A percentile compares a stretch with the other conserved stretches of the same genome.
phyloP scores from a whole-genome alignment of 1,140 invertebrate genomes.

The Microplitis mediator region DNA sequence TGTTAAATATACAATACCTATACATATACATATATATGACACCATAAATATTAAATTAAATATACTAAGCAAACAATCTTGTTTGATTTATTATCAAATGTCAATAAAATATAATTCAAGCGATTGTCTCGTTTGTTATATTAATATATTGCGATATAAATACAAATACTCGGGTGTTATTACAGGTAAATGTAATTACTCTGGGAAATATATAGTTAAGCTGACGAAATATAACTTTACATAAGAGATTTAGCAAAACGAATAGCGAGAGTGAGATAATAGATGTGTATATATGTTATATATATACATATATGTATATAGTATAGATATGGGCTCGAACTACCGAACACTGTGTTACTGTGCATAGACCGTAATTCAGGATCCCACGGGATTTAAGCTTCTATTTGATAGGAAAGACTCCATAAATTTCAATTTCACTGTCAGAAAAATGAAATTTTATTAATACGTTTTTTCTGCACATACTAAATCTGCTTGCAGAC shows the following conservation, averaged over 20 bases:
- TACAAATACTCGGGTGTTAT: background rate
- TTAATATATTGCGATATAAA: background rate
- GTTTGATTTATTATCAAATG: too few relatives aligned
- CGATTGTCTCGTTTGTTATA: background rate
- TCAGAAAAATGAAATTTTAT: conserved; percentile 30
- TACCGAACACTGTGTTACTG: background rate
- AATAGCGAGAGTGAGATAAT: background rate
- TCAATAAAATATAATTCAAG: too few relatives aligned
- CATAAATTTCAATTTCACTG: conserved; percentile 29
- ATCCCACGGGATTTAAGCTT: conserved; percentile 28
- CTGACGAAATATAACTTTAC: conserved; percentile 30
- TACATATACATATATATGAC: too few relatives aligned
- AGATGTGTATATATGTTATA: background rate
- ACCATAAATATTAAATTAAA: too few relatives aligned
- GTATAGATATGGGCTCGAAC: background rate
- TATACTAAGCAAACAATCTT: too few relatives aligned
- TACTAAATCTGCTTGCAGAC: conserved; percentile 1
- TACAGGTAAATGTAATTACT: conserved; percentile 20
- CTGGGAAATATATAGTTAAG: conserved; percentile 5
- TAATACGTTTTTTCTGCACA: conserved; percentile 19
- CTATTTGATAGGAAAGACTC: conserved; percentile 25
- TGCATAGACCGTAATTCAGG: conserved; percentile 29
- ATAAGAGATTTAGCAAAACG: conserved; percentile 15
- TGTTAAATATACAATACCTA: background rate
- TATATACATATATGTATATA: background rate